Base-by-base conservation (phyloP, 2,797 vertebrate species). In the Cirrhinus molitorella region DNA sequence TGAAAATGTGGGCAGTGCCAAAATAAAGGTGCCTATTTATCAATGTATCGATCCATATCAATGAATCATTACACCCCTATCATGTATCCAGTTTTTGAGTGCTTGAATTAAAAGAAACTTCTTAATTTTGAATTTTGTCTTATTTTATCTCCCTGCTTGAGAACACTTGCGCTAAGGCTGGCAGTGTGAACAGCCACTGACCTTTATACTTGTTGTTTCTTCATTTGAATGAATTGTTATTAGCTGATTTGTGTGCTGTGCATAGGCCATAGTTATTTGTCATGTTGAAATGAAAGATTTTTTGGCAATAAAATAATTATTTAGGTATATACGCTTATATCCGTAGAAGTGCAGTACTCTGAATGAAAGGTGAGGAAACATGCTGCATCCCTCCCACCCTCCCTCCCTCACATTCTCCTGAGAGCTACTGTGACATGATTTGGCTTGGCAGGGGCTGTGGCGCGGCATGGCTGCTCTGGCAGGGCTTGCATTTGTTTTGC, bases 391-490 rank as follows among this genome's bases (percentile, higher is more conserved):
- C 49, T 17, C n/a, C 34, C 51, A 8, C 65, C 17, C 53, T 23
- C 65, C 17, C 53, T 23, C 49, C 40, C 68, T 53, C 49, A 21
- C 72, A 9, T 49, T 63, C 67, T 70, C 53, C 61, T 11, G 21
- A 51, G 21, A 67, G 68, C 19, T 25, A 5, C 19, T 66, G 17
- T 88, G 86, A 86, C 70, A 28, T 83, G 23, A 88, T 86, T 80
- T 10, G 72, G 53, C 67, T 82, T 79, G 85, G 71, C 86, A 87
- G 81, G 74, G 68, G 43, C 47, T 76, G 59, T 47, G 63, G 83
- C 71, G 8, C 45, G 82, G 55, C 43, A 72, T 75, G 45, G 74
- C 74, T n/a, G 68, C 59, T 59, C 13, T 25, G 55, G 31, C 45
- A 63, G 37, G 3, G 65, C 47, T 65, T 45, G 57, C 80, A 0